phyloP scores from a whole-genome alignment of 2,888 invertebrate genomes.

The Caenorhabditis sinica region DNA sequence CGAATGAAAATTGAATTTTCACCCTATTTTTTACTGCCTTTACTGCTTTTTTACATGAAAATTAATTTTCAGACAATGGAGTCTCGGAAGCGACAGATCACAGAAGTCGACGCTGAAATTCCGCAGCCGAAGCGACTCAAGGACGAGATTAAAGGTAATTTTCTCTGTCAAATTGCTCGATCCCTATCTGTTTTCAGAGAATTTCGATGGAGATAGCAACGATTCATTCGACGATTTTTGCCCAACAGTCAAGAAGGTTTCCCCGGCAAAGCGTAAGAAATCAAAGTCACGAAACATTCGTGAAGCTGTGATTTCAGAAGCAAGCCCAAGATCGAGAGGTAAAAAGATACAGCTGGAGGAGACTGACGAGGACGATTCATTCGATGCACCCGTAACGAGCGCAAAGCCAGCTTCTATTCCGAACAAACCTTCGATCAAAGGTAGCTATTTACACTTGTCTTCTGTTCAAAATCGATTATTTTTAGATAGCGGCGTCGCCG shows the following conservation, averaged over 20 bases:
- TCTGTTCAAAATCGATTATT: not conserved
- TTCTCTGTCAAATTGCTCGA: not conserved
- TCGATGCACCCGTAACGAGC: constrained; percentile 43
- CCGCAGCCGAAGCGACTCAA: constrained; percentile 11
- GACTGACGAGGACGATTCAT: constrained; percentile 59
- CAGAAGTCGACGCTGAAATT: not conserved
- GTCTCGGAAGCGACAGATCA: constrained; percentile 41
- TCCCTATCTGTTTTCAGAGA: constrained; percentile 18
- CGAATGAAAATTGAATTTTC: not conserved
- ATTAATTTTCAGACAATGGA: constrained; percentile 24
- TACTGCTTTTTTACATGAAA: not conserved
- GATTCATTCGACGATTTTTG: constrained; percentile 60
- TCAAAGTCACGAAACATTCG: no score
- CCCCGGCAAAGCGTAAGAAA: constrained; percentile 10
- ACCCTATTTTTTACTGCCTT: not conserved
- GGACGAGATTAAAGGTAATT: constrained; percentile 8
- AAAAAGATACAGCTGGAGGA: constrained; percentile 38
- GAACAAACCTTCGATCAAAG: constrained; percentile 16
- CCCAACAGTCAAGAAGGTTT: not conserved
- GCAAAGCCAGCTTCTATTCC: not conserved
- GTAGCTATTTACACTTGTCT: not conserved
- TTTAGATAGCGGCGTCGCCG: constrained; percentile 61
- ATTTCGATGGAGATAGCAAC: constrained; percentile 37
- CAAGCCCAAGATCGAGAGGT: constrained; percentile 55
- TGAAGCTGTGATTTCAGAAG: constrained; percentile 6